These are phyloP conservation scores for Ploceus nigricollis DNA, from an alignment of 2,113 vertebrate genomes.

Conservation along the genomic window DNA sequence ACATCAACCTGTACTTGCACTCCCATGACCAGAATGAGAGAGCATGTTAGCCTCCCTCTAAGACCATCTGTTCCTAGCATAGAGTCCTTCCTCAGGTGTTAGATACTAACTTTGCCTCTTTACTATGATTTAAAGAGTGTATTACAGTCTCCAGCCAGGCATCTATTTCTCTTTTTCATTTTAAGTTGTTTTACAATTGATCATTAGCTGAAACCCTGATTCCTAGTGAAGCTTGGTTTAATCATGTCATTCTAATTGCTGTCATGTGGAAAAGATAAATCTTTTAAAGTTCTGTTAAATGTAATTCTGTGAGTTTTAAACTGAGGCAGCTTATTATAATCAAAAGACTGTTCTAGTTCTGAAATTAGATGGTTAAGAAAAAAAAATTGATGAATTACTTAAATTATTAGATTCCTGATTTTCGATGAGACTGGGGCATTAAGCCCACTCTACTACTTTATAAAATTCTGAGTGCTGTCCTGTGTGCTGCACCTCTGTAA, in stretches of 20 bases:
- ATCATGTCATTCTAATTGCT: not conserved
- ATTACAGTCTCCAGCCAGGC: not conserved
- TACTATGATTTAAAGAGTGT: not conserved
- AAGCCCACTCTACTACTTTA: not conserved
- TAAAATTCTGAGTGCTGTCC: not conserved
- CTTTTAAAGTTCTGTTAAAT: not conserved
- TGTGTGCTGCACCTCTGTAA: not conserved
- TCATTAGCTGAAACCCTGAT: not conserved
- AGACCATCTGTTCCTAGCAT: constrained; percentile 51
- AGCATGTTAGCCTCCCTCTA: constrained; percentile 46
- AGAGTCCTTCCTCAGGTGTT: constrained; percentile 18
- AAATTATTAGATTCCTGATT: not conserved
- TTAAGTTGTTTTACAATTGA: not conserved
- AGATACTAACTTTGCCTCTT: not conserved
- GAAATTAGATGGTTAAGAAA: not conserved
- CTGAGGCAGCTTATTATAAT: not conserved
- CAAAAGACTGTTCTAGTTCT: not conserved
- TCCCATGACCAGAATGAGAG: constrained; percentile 6
- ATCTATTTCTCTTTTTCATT: not conserved
- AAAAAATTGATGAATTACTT: not conserved
- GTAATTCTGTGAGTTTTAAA: not conserved
- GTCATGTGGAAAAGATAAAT: not conserved
- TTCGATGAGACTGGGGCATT: not conserved
- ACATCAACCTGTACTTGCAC: constrained; percentile 14
- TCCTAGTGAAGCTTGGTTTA: not conserved